Percentiles rank a stretch among this genome's conserved stretches.
Evolutionary conservation across 1,140 invertebrate species (phyloP).

Genomic region (Drosophila aff.): DNA sequence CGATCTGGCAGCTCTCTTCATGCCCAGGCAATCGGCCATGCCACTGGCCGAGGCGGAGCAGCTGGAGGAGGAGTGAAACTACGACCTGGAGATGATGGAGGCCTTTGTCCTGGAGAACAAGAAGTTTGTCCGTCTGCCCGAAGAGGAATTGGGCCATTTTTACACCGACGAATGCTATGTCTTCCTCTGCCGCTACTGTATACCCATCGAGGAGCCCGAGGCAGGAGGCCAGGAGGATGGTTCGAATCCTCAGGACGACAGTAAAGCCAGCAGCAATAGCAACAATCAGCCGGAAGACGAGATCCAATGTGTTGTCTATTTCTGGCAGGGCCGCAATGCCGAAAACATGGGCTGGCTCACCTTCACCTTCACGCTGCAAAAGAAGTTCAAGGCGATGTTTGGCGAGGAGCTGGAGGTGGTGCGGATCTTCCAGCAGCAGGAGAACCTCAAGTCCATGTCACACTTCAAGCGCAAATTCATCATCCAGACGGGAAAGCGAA

Average conservation of each 20-base stretch:
- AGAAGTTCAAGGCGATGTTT: conserved; percentile 98
- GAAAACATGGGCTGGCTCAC: conserved; percentile 99
- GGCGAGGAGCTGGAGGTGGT: conserved; percentile 98
- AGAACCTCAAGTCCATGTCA: conserved; percentile 99
- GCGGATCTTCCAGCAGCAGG: conserved; percentile 99
- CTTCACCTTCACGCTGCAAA: conserved; percentile 98
- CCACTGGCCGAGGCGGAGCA: conserved; percentile 93
- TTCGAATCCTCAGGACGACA: conserved; percentile 16
- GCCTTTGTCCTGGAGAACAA: conserved; percentile 98
- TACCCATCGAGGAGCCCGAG: conserved; percentile 87
- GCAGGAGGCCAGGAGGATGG: conserved; percentile 17
- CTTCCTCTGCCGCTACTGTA: conserved; percentile 98
- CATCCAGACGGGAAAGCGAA: conserved; percentile 95
- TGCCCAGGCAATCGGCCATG: conserved; percentile 96
- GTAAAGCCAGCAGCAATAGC: conserved; percentile 24
- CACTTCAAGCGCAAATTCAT: conserved; percentile 99
- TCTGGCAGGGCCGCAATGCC: conserved; percentile 99
- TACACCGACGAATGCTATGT: conserved; percentile 99
- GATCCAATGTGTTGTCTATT: conserved; percentile 98
- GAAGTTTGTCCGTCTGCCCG: conserved; percentile 97
- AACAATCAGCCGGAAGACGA: conserved; percentile 90
- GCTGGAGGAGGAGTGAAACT: conserved; percentile 97
- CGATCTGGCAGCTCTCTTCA: conserved; percentile 98
- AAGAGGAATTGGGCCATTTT: conserved; percentile 97
- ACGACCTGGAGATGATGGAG: conserved; percentile 98